Conservation (phyloP, 2,888 invertebrate species). For the Steinernema carpocapsae region DNA sequence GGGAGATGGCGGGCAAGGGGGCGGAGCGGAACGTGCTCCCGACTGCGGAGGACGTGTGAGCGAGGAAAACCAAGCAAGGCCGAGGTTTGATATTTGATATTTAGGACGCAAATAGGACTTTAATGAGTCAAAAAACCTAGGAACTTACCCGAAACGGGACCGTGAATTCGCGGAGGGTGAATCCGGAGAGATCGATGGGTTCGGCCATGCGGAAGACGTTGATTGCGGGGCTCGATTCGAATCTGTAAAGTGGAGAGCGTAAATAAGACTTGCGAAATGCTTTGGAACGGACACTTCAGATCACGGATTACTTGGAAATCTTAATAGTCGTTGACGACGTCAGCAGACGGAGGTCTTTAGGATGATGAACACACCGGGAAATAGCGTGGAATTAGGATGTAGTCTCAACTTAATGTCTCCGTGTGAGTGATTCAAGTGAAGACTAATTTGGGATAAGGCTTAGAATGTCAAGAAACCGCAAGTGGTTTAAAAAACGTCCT, state of each 20-base stretch:
- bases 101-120: too few relatives aligned
- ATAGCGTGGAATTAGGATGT: too few relatives aligned
- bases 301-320: not conserved
- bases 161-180: slow-evolving; percentile 21
- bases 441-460: too few relatives aligned
- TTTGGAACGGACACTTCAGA: not conserved
- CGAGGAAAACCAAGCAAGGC: not conserved
- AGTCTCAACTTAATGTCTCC: too few relatives aligned
- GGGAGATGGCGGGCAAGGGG: too few relatives aligned
- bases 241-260: not conserved
- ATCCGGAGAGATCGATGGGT: slow-evolving; percentile 5
- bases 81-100: too few relatives aligned
- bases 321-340: too few relatives aligned
- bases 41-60: not conserved
- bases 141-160: slow-evolving; percentile 18
- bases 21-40: not conserved
- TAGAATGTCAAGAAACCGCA: too few relatives aligned
- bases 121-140: not conserved
- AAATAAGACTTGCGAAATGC: not conserved
- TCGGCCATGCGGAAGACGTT: slow-evolving; percentile 8
- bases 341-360: too few relatives aligned
- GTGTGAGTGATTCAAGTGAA: too few relatives aligned
- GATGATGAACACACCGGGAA: too few relatives aligned
- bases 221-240: not conserved
- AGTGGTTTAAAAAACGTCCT: too few relatives aligned